A percentile compares a stretch with the other conserved stretches of the same genome.
phyloP scores from a whole-genome alignment of 2,888 invertebrate genomes.

The Xanthia icteritia region DNA sequence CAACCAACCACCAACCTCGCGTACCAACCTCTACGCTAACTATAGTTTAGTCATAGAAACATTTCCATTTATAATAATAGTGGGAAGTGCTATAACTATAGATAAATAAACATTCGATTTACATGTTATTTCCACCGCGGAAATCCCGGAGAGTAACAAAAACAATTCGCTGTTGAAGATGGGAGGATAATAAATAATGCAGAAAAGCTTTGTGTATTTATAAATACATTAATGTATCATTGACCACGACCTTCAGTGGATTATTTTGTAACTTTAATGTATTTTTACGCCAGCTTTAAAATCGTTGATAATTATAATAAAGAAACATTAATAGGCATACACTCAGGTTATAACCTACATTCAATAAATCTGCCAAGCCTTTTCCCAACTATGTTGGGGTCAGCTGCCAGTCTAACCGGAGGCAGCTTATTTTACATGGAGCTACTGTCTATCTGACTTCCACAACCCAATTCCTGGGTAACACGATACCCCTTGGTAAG shows the following conservation, averaged over 20 bases:
- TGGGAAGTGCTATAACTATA: conserved; percentile 3
- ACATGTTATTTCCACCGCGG: conserved; percentile 16
- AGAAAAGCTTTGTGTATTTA: conserved; percentile 6
- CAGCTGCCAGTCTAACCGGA: no score
- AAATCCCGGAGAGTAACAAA: conserved; percentile 32
- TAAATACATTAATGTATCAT: conserved; percentile 4
- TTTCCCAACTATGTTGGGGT: no score
- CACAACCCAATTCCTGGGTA: no score
- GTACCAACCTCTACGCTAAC: neutral
- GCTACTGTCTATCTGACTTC: no score
- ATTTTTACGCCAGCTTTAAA: neutral
- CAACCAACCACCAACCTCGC: neutral
- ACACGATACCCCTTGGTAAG: no score
- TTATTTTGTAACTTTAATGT: neutral
- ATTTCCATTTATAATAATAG: conserved; percentile 2
- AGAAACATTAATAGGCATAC: no score
- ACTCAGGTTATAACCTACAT: no score
- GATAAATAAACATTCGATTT: conserved; percentile 34
- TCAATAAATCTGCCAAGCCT: no score
- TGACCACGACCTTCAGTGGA: neutral
- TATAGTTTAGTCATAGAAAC: neutral
- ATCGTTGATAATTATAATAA: neutral
- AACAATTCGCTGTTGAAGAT: conserved; percentile 37
- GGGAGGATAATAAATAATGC: conserved; percentile 5
- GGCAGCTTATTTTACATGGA: no score